Evolutionary conservation across 2,888 invertebrate species (phyloP).

Genomic region (Ichneumoninae sp.): DNA sequence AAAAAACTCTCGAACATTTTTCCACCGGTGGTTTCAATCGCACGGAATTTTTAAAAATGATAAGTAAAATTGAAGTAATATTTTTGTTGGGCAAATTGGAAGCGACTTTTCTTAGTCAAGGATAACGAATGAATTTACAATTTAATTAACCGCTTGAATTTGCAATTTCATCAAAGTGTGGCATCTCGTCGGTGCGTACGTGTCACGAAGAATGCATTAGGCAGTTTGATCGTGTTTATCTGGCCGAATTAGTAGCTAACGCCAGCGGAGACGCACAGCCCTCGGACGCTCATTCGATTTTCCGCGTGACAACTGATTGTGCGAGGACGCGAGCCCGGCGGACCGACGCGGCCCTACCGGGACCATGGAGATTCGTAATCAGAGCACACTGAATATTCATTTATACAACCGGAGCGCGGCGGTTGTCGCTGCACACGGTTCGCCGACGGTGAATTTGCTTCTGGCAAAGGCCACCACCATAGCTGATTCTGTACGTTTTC

Average conservation of each 20-base stretch:
- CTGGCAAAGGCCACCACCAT: constrained; percentile 9
- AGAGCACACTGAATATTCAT: constrained; percentile 64
- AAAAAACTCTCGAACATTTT: no score
- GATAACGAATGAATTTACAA: background rate
- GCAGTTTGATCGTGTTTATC: constrained; percentile 46
- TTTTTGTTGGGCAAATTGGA: background rate
- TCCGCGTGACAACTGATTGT: constrained; percentile 57
- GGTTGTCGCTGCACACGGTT: constrained; percentile 16
- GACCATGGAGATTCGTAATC: constrained; percentile 54
- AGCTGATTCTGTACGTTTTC: background rate
- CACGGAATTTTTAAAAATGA: background rate
- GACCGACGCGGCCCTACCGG: constrained; percentile 15
- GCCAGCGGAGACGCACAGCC: constrained; percentile 24
- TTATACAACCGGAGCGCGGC: constrained; percentile 8
- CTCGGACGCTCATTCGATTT: constrained; percentile 57
- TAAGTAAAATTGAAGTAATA: background rate
- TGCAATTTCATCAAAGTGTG: background rate
- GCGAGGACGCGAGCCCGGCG: constrained; percentile 35
- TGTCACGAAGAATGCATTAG: constrained; percentile 4
- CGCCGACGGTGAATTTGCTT: constrained; percentile 23
- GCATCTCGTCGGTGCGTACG: background rate
- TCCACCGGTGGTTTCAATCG: background rate
- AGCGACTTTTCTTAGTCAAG: background rate
- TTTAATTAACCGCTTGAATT: background rate
- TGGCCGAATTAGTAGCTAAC: constrained; percentile 30